Evolutionary conservation across 1,140 invertebrate species (phyloP), one percentile per base, ranked within the genome.

Genomic region (Arion vulgaris): DNA sequence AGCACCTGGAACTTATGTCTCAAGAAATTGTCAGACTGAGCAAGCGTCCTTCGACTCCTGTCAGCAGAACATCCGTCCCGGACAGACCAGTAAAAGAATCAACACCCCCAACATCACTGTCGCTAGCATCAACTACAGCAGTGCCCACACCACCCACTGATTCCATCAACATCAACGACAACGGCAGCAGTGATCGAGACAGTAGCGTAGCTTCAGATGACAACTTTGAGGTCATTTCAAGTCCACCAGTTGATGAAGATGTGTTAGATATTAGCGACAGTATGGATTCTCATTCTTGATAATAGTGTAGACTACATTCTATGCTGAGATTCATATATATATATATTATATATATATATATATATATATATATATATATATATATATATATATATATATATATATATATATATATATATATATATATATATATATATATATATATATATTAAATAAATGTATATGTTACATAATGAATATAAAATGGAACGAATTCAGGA

Each of bases 1-100:
- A 92, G 89, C 91, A 93, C 87, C 86, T 93, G 51, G 92, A 93
- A 68, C 86, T 87, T 38, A 88, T 93, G 84, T 93, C 92, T 26
- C 86, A 92, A 72, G 91, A 93, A 86, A 86, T 93, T 13, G 90
- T 92, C 2, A 83, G 91, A 45, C 84, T 92, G 15, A 90, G 88
- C 80, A 89, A 89, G 66, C 19, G 86, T 13, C 81, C 85, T 39
- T 69, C 84, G 1, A 9, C 36, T 17, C 1, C n/a, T 36, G 49
- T 49, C 38, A 71, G 11, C 9, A 26, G 19, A 57, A 2, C 71
- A 51, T 26, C 73, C 38, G 4, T 26, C 36, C 73, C 41, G 4
- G 73, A 75, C 28, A 75, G 41, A 34, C 38, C 71, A 39, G 39
- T 41, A 13, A 45, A 41, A 26, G 71, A 41, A 72, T 11, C 38